Conservation (phyloP, 2,797 vertebrate species). For the Triplophysa bombifrons region DNA sequence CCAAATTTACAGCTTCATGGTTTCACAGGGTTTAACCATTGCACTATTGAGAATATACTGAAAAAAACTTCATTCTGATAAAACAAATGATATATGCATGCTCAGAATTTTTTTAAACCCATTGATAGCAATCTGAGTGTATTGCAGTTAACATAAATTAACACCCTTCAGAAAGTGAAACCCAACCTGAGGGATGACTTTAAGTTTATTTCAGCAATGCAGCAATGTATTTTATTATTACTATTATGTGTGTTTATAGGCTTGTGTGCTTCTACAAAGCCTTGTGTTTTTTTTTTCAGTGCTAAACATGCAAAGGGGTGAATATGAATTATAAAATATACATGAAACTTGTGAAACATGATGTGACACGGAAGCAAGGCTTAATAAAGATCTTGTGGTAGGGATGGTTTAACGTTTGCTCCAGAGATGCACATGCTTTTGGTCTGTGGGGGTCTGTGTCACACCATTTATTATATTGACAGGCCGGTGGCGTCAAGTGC, state of each 20-base stretch:
- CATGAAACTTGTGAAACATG: conserved; percentile 51
- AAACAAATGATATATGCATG: conserved; percentile 6
- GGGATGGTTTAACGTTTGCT: conserved; percentile 31
- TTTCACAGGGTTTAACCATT: background rate
- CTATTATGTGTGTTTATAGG: background rate
- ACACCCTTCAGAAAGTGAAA: conserved; percentile 67
- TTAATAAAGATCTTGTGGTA: conserved; percentile 50
- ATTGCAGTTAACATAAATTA: conserved; percentile 74
- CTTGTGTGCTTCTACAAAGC: too few species aligned
- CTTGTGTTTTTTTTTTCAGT: too few species aligned
- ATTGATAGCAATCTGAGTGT: conserved; percentile 71
- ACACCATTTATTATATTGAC: conserved; percentile 77
- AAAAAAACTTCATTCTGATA: too few species aligned
- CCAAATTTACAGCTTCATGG: background rate
- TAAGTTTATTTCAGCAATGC: background rate
- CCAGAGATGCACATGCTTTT: conserved; percentile 12
- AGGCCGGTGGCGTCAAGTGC: conserved; percentile 75
- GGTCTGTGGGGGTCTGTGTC: conserved; percentile 54
- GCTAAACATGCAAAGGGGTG: background rate
- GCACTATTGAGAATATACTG: background rate
- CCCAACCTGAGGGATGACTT: conserved; percentile 34
- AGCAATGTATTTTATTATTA: background rate
- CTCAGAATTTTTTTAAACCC: conserved; percentile 33
- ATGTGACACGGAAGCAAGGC: conserved; percentile 15
- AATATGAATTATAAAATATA: conserved; percentile 12